These are phyloP conservation scores for Calliopum simillimum DNA, from an alignment of 2,888 invertebrate genomes.

Conservation along the genomic window DNA sequence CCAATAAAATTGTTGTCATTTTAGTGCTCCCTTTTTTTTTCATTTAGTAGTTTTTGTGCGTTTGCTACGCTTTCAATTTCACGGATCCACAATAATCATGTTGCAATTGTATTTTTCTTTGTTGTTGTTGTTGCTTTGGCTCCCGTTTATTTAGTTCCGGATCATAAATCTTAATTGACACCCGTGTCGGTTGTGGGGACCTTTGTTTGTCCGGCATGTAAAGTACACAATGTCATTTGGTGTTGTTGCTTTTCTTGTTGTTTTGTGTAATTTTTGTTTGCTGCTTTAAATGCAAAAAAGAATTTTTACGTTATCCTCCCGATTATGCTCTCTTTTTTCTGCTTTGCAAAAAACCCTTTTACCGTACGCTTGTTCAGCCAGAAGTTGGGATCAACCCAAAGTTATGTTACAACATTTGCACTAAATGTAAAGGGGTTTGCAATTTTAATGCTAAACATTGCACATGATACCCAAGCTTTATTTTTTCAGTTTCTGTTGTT, in stretches of 20 bases:
- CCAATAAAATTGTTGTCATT: background rate
- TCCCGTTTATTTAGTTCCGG: conserved; percentile 38
- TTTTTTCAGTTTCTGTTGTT: too few relatives aligned
- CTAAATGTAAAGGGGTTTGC: conserved; percentile 5
- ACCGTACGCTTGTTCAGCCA: background rate
- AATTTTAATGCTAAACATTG: conserved; percentile 22
- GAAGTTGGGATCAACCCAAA: background rate
- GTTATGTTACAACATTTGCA: conserved; percentile 13
- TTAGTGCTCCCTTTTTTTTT: background rate
- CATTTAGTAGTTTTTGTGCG: background rate
- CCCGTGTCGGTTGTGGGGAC: conserved; percentile 19
- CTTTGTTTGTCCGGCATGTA: conserved; percentile 14
- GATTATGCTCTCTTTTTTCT: background rate
- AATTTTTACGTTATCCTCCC: conserved; percentile 8
- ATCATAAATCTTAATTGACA: conserved; percentile 41
- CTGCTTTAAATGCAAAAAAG: conserved; percentile 23
- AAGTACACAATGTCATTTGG: background rate
- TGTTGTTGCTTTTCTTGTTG: conserved; percentile 12
- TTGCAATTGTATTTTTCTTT: conserved; percentile 23
- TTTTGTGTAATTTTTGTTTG: background rate
- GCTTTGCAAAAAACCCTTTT: background rate
- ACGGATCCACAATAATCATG: conserved; percentile 35
- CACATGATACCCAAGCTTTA: conserved; percentile 1
- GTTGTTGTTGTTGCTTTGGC: background rate
- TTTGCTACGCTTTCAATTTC: conserved; percentile 38